Base-by-base conservation (phyloP, 1,140 invertebrate species). In the Drosophila simulans region DNA sequence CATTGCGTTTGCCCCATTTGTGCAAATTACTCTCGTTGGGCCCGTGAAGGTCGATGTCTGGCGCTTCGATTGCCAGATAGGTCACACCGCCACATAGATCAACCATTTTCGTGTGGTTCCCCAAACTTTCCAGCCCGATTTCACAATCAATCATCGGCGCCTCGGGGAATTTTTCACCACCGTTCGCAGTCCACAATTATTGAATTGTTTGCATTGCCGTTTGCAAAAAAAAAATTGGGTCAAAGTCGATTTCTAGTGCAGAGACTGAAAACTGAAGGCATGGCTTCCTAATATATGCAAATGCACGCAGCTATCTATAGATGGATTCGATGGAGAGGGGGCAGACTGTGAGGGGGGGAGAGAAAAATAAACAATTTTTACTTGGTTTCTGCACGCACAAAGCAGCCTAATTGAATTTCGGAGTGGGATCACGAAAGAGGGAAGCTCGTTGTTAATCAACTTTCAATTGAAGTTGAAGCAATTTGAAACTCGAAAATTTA, bases 261-360 rank as follows among this genome's bases (percentile, higher is more conserved):
- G 15, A 40, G 52, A 17, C 27, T 53, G 56, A 42, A 7, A 58
- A 27, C 45, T 63, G 7, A 75, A 20, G 45, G 34, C 37, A 59
- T 51, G 40, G 37, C 54, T 49, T 54, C 15, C 69, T 80, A 74
- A 80, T 85, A 52, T 78, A 69, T 86, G 77, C 65, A 86, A 81
- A 69, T 82, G 42, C 62, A 71, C 68, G 73, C 42, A 59, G 45
- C 56, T 13, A 79, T 45, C 37, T 39, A n/a, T 40, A 31, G 34
- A n/a, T 20, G 12, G 46, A 4, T 35, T 8, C 7, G 43, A 11
- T 20, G 7, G 15, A 7, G n/a, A 48, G 11, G 37, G 39, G 52
- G 17, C 4, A 20, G 10, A n/a, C 40, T 39, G 7, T 17, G 10
- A 17, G 10, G 22, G 48, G 42, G 27, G 27, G 10, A 17, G 12